These are phyloP conservation scores for Ricordea florida DNA, from an alignment of 92 coral and sea anemone genomes.

Conservation along the genomic window DNA sequence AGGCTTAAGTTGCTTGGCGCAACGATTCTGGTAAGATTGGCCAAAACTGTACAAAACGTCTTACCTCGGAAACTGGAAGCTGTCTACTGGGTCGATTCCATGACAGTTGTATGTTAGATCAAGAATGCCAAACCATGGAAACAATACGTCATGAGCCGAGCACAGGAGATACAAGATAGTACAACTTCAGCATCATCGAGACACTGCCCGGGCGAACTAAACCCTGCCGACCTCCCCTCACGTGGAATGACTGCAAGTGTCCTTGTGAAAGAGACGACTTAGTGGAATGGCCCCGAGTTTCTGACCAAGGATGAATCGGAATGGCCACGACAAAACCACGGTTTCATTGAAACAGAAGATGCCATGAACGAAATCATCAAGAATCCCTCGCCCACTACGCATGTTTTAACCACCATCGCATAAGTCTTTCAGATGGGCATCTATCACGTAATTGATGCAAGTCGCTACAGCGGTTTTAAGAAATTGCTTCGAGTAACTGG, in stretches of 20 bases:
- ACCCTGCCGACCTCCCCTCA: slow-evolving; percentile 55
- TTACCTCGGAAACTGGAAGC: background rate
- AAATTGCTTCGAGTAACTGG: slow-evolving; percentile 36
- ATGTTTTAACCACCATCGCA: slow-evolving; percentile 12
- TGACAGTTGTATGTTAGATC: slow-evolving; percentile 55
- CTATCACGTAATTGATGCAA: slow-evolving; percentile 10
- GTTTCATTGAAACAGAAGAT: slow-evolving; percentile 1
- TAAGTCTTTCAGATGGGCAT: background rate
- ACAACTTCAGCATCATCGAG: slow-evolving; percentile 32
- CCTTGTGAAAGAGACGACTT: slow-evolving; percentile 3
- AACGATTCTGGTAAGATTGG: slow-evolving; percentile 48
- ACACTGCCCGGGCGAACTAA: slow-evolving; percentile 36
- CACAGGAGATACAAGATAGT: slow-evolving; percentile 50
- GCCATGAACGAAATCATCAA: slow-evolving; percentile 28
- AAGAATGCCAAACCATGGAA: slow-evolving; percentile 61
- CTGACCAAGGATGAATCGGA: background rate
- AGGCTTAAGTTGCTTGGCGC: slow-evolving; percentile 66
- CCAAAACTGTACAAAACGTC: slow-evolving; percentile 19
- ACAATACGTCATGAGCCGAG: slow-evolving; percentile 51
- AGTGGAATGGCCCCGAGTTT: slow-evolving; percentile 42
- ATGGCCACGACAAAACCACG: slow-evolving; percentile 11
- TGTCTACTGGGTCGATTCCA: slow-evolving; percentile 50
- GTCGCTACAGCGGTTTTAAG: background rate
- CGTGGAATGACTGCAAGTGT: slow-evolving; percentile 24
- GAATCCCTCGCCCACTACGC: slow-evolving; percentile 38